These are phyloP conservation scores for Oncorhynchus tshawytscha DNA, from an alignment of 2,113 vertebrate species.

Conservation along the genomic window DNA sequence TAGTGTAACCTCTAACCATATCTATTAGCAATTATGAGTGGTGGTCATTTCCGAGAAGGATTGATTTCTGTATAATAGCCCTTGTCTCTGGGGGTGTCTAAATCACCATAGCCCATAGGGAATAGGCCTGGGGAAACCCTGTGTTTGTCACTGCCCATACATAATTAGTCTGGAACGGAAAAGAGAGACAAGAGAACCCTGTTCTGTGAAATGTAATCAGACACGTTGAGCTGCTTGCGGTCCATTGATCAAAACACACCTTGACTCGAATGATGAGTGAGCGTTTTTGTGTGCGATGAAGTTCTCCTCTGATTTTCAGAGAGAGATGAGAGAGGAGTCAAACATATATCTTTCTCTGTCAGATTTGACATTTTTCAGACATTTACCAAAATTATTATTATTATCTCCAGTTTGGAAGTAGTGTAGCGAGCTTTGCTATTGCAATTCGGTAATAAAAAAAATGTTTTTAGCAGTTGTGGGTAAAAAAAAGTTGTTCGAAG, in stretches of 20 bases:
- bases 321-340: background rate
- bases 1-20: constrained; percentile 77
- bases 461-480: no score
- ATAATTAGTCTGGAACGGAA: no score
- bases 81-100: constrained; percentile 46
- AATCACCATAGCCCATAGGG: constrained; percentile 50
- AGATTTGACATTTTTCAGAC: background rate
- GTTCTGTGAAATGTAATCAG: constrained; percentile 68
- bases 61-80: constrained; percentile 64
- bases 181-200: constrained; percentile 32
- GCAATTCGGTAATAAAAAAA: no score
- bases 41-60: constrained; percentile 74
- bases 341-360: background rate
- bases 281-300: background rate
- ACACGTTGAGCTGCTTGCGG: constrained; percentile 55
- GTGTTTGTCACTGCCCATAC: no score
- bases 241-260: constrained; percentile 74
- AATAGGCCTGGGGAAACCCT: constrained; percentile 46
- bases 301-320: background rate
- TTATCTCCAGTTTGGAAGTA: no score
- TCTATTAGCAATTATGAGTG: constrained; percentile 55
- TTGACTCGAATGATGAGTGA: constrained; percentile 44
- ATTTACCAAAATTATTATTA: background rate
- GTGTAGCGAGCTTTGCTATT: no score
- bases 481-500: no score